Evolutionary conservation across 2,888 invertebrate species (phyloP).

Genomic region (Rhaphigaster nebulosa): DNA sequence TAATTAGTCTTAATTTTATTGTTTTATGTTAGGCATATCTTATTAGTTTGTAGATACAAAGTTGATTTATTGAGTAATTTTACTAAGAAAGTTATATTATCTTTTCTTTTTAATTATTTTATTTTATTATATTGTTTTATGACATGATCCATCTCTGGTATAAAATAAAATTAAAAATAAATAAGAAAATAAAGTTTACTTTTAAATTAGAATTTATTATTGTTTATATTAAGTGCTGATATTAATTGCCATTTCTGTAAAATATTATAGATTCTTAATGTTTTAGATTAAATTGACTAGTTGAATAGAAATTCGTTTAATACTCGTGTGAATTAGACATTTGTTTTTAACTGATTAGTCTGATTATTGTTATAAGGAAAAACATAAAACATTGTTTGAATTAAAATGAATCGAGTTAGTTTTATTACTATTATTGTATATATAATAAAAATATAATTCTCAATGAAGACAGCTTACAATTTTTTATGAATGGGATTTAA

Average conservation of each 20-base stretch:
- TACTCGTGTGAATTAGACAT: neutral
- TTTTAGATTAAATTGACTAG: neutral
- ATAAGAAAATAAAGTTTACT: neutral
- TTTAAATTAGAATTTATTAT: neutral
- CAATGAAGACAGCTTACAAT: neutral
- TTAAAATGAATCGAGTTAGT: neutral
- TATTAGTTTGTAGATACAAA: neutral
- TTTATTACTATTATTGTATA: neutral
- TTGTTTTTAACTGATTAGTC: constrained; percentile 3
- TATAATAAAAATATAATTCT: neutral
- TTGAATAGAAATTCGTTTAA: neutral
- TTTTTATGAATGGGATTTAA: neutral
- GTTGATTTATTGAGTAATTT: neutral
- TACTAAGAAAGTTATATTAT: neutral
- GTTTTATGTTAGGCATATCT: neutral
- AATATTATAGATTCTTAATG: neutral
- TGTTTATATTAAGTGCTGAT: neutral
- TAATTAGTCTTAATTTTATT: too few species aligned
- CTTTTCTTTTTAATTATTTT: neutral
- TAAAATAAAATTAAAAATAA: neutral
- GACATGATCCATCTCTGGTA: neutral
- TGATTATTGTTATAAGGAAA: constrained; percentile 10
- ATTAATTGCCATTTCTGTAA: neutral
- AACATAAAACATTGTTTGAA: neutral
- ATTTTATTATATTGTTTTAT: neutral